Percentiles rank a stretch among this genome's conserved stretches.
phyloP scores from a whole-genome alignment of 2,888 invertebrate genomes.

The Lingula anatina region DNA sequence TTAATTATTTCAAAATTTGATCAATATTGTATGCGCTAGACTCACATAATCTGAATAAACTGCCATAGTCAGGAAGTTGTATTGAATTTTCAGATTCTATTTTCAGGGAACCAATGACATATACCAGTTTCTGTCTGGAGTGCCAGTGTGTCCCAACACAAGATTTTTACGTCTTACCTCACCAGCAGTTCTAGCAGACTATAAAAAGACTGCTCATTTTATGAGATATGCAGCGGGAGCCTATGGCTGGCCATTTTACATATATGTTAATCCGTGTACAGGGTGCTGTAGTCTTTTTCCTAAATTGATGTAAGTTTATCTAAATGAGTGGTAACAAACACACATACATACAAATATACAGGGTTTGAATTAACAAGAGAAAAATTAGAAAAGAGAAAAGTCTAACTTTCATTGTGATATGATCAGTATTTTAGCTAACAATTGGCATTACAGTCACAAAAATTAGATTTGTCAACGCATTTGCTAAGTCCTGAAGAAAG shows the following conservation, averaged over 20 bases:
- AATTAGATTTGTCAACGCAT: no score
- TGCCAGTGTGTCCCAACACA: slow-evolving; percentile 74
- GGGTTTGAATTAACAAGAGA: no score
- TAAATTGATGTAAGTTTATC: slow-evolving; percentile 58
- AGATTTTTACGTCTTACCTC: slow-evolving; percentile 75
- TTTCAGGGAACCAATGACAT: slow-evolving; percentile 72
- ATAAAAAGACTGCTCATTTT: slow-evolving; percentile 61
- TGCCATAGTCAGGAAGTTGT: neutral
- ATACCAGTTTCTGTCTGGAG: slow-evolving; percentile 79
- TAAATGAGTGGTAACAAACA: no score
- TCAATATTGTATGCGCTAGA: no score
- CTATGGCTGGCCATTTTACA: slow-evolving; percentile 84
- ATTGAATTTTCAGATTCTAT: neutral
- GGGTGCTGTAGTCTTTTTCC: slow-evolving; percentile 71
- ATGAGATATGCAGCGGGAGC: slow-evolving; percentile 80
- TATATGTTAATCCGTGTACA: slow-evolving; percentile 66
- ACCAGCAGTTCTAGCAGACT: slow-evolving; percentile 54
- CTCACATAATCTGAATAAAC: neutral
- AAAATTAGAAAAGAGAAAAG: no score
- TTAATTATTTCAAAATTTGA: neutral
- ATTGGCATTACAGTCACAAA: no score
- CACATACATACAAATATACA: no score
- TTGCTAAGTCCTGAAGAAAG: no score
- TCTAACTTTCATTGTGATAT: no score
- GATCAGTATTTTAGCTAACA: no score